phyloP scores from a whole-genome alignment of 2,888 invertebrate species.

The Drosophila formosana region DNA sequence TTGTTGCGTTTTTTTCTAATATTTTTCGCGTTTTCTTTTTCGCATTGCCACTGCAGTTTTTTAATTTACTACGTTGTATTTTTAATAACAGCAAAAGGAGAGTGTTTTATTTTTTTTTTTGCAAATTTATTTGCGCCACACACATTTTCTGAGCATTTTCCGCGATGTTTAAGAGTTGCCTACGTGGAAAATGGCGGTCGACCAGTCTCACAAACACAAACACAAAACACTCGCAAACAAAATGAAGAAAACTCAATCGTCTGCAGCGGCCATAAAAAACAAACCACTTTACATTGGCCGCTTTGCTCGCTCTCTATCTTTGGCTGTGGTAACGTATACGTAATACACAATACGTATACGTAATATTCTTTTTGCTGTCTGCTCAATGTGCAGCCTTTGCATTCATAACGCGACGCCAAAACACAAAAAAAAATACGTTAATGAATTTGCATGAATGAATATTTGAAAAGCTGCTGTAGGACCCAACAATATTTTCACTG shows the following conservation, averaged over 20 bases:
- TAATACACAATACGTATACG: slow-evolving; percentile 59
- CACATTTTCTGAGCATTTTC: slow-evolving; percentile 44
- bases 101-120: slow-evolving; percentile 21
- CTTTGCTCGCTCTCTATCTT: slow-evolving; percentile 21
- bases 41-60: slow-evolving; percentile 37
- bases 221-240: slow-evolving; percentile 31
- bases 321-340: slow-evolving; percentile 60
- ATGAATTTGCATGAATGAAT: slow-evolving; percentile 78
- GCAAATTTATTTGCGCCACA: slow-evolving; percentile 31
- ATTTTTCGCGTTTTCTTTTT: slow-evolving; percentile 35
- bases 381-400: slow-evolving; percentile 64
- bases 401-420: slow-evolving; percentile 59
- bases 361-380: slow-evolving; percentile 60
- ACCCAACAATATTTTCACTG: slow-evolving; percentile 61
- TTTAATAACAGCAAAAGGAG: slow-evolving; percentile 59
- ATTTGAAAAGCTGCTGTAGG: slow-evolving; percentile 72
- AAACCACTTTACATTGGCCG: slow-evolving; percentile 63
- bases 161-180: slow-evolving; percentile 57
- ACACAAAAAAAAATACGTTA: slow-evolving; percentile 58
- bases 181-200: slow-evolving; percentile 67
- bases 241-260: slow-evolving; percentile 76
- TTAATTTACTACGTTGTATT: slow-evolving; percentile 70
- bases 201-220: slow-evolving; percentile 28
- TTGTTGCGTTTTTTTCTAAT: slow-evolving; percentile 66
- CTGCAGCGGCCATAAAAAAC: slow-evolving; percentile 49